Percentiles rank a stretch among this genome's conserved stretches.
These are phyloP conservation scores for Palythoa caribaeorum DNA, from an alignment of 92 coral and sea anemone genomes.

Conservation along the genomic window DNA sequence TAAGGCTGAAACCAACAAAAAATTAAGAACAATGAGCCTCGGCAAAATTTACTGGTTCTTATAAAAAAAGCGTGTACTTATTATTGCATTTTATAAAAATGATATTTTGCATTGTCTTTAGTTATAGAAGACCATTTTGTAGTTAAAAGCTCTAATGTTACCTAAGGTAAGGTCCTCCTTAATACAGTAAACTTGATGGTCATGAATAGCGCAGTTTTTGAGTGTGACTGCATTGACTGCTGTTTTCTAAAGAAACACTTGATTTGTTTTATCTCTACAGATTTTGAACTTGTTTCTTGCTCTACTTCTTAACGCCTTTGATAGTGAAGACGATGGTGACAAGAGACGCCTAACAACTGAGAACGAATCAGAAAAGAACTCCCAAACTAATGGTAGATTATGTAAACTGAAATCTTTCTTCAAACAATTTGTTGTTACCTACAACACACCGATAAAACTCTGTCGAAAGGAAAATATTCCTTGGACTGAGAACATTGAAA, in stretches of 20 bases:
- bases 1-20: too few relatives aligned
- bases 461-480: background rate
- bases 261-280: constrained; percentile 31
- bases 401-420: constrained; percentile 23
- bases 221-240: too few relatives aligned
- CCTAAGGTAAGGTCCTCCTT: too few relatives aligned
- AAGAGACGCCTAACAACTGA: constrained; percentile 19
- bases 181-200: too few relatives aligned
- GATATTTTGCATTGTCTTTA: too few relatives aligned
- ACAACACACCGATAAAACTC: constrained; percentile 26
- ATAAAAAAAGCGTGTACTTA: too few relatives aligned
- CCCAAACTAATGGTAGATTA: background rate
- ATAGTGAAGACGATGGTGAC: constrained; percentile 66
- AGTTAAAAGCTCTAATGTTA: too few relatives aligned
- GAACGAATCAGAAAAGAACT: constrained; percentile 22
- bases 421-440: constrained; percentile 23
- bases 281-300: constrained; percentile 84
- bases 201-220: too few relatives aligned
- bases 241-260: background rate
- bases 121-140: too few relatives aligned
- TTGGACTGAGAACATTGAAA: background rate
- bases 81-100: too few relatives aligned
- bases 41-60: too few relatives aligned
- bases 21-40: too few relatives aligned
- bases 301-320: constrained; percentile 81